Conservation (phyloP, 2,797 vertebrate genomes). For the Toxotes lorentzi region DNA sequence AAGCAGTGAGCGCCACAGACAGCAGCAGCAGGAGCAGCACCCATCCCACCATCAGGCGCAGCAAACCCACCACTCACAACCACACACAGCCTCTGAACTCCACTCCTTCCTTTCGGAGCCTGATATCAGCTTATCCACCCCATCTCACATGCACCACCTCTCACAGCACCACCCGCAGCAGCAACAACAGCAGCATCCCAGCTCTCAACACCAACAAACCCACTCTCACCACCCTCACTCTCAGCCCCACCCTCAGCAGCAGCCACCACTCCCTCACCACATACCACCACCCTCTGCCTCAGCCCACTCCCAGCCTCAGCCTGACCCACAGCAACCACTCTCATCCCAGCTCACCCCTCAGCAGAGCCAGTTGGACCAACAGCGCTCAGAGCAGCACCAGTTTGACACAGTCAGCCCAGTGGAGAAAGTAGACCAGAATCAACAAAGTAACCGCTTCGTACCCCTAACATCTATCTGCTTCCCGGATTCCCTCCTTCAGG, state of each 20-base stretch:
- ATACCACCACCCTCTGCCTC: conserved; percentile 78
- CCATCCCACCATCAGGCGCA: conserved; percentile 78
- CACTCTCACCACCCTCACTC: conserved; percentile 83
- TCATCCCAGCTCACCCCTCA: conserved; percentile 84
- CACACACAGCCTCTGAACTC: conserved; percentile 83
- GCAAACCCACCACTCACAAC: conserved; percentile 78
- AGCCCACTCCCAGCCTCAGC: conserved; percentile 77
- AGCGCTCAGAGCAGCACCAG: conserved; percentile 89
- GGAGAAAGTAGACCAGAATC: conserved; percentile 85
- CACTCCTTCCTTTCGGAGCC: conserved; percentile 87
- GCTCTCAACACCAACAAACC: conserved; percentile 78
- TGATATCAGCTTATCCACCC: conserved; percentile 81
- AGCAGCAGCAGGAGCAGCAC: conserved; percentile 80
- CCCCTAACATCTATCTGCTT: conserved; percentile 97
- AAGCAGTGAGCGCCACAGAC: conserved; percentile 77
- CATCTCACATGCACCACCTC: conserved; percentile 86
- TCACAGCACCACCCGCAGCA: conserved; percentile 83
- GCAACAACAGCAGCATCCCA: conserved; percentile 78
- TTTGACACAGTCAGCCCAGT: conserved; percentile 85
- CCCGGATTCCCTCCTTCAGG: conserved; percentile 93
- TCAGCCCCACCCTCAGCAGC: conserved; percentile 65
- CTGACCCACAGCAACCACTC: conserved; percentile 81
- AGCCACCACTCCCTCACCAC: conserved; percentile 81
- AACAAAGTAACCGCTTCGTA: conserved; percentile 90
- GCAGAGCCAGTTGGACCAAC: conserved; percentile 85